Evolutionary conservation across 2,113 vertebrate genomes (phyloP).

Genomic region (Pluvialis apricaria): DNA sequence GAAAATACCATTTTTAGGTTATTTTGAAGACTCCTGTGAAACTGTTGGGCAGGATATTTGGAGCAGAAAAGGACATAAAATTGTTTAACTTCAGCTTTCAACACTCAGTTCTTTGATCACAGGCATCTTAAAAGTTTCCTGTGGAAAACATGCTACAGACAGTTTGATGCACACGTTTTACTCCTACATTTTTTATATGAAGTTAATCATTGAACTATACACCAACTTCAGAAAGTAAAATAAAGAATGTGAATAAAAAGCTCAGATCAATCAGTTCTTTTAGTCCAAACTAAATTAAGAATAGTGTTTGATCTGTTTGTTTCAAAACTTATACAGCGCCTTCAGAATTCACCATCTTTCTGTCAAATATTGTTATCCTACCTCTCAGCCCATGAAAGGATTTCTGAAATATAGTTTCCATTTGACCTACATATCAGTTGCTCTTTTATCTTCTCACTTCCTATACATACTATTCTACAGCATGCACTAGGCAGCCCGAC

Average conservation of each 20-base stretch:
- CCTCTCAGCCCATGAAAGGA: neutral
- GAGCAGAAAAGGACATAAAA: neutral
- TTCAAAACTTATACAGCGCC: neutral
- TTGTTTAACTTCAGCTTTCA: neutral
- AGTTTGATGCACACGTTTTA: neutral
- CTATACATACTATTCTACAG: neutral
- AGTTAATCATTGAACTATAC: neutral
- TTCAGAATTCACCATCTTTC: neutral
- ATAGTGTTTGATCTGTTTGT: neutral
- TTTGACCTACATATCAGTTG: neutral
- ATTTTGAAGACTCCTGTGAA: neutral
- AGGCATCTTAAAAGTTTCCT: neutral
- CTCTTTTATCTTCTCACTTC: neutral
- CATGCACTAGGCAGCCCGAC: neutral
- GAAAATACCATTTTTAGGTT: neutral
- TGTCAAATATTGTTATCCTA: neutral
- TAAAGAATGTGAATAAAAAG: neutral
- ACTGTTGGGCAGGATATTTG: neutral
- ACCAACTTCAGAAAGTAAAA: neutral
- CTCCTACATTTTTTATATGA: neutral
- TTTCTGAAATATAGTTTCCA: neutral
- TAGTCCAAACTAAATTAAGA: neutral
- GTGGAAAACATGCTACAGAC: neutral
- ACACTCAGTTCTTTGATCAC: slow-evolving; percentile 21
- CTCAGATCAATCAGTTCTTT: neutral